Conservation (phyloP, 1,140 invertebrate genomes). For the Bilobella aurantiaca region DNA sequence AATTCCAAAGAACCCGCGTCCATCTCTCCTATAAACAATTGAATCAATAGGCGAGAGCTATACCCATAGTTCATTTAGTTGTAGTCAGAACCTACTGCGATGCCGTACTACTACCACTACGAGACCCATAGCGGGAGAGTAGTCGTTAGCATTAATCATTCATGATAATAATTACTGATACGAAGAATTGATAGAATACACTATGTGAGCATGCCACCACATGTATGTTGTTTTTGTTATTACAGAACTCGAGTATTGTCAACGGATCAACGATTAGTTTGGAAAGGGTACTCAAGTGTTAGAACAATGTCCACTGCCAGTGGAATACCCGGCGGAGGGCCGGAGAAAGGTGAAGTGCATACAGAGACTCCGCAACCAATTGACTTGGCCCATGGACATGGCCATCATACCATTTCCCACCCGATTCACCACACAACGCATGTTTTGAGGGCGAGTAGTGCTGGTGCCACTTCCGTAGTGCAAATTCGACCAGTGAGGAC, state of each 20-base stretch:
- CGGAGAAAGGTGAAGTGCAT: conserved; percentile 30
- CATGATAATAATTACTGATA: no score
- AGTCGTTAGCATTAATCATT: background rate
- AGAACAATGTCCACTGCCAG: conserved; percentile 29
- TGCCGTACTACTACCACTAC: no score
- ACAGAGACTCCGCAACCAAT: conserved; percentile 27
- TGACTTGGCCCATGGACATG: conserved; percentile 21
- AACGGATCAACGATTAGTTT: no score
- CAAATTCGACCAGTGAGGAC: conserved; percentile 28
- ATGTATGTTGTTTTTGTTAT: no score
- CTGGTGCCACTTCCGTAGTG: conserved; percentile 21
- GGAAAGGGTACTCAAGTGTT: background rate
- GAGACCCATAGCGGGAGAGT: no score
- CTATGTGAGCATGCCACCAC: no score
- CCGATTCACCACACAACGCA: background rate
- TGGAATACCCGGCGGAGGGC: conserved; percentile 14
- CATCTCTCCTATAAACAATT: conserved; percentile 1
- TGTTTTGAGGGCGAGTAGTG: background rate
- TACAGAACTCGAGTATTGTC: no score
- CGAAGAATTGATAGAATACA: no score
- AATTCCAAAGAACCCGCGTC: conserved; percentile 3
- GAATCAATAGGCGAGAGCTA: background rate
- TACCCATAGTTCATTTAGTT: no score
- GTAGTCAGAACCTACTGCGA: no score
- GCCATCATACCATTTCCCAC: background rate